Evolutionary conservation across 2,888 invertebrate species (phyloP).

Genomic region (Acrobasis suavella): DNA sequence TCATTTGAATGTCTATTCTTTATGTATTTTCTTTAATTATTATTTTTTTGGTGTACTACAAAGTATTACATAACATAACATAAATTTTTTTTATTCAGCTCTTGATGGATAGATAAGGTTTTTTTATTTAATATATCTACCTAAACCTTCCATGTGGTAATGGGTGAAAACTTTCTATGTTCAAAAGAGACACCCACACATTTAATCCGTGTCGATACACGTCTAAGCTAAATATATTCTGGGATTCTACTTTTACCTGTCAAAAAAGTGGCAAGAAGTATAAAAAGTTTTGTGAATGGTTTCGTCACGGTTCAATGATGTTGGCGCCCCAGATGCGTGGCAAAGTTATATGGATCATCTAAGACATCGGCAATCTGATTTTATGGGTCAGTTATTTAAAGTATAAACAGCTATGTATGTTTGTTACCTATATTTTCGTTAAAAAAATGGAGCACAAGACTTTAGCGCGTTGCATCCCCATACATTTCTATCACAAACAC

Average conservation of each 20-base stretch:
- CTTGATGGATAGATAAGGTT: too few relatives aligned
- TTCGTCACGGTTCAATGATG: background rate
- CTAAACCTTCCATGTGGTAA: background rate
- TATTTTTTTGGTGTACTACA: too few relatives aligned
- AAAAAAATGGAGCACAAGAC: too few relatives aligned
- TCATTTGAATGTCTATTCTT: too few relatives aligned
- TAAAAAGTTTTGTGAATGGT: constrained; percentile 1
- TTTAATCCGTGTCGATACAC: background rate
- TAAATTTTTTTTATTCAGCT: too few relatives aligned
- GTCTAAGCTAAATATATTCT: background rate
- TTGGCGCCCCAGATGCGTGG: background rate
- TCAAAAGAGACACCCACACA: background rate
- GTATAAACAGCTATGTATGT: background rate
- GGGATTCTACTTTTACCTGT: background rate
- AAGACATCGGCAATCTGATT: background rate
- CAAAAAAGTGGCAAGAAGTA: background rate
- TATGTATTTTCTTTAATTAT: too few relatives aligned
- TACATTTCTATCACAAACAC: too few relatives aligned
- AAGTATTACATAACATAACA: too few relatives aligned
- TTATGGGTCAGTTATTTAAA: background rate
- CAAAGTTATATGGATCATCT: background rate
- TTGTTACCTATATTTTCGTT: background rate
- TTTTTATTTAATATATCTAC: background rate
- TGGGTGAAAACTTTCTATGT: background rate
- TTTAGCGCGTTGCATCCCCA: too few relatives aligned